These are phyloP conservation scores for Pangasius mekongensis DNA, from an alignment of 2,797 vertebrate species.

Conservation along the genomic window DNA sequence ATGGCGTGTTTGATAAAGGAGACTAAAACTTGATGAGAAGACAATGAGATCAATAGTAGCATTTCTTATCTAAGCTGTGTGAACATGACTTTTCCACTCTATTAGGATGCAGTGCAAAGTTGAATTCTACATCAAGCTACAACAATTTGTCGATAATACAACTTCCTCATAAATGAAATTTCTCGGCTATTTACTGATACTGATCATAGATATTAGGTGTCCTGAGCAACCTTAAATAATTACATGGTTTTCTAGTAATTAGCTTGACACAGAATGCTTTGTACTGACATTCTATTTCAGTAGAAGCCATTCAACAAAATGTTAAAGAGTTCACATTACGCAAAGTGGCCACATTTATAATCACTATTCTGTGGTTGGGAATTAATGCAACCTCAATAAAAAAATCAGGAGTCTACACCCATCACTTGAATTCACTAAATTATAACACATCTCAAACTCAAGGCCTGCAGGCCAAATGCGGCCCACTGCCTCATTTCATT, in stretches of 20 bases:
- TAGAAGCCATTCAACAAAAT: not conserved
- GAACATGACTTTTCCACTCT: slow-evolving; percentile 11
- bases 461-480: not conserved
- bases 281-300: not conserved
- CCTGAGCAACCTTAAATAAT: not conserved
- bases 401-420: not conserved
- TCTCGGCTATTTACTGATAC: not conserved
- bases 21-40: slow-evolving; percentile 29
- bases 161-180: not conserved
- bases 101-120: not conserved
- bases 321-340: not conserved
- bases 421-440: not conserved
- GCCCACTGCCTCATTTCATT: not conserved
- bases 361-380: not conserved
- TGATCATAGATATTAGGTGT: not conserved
- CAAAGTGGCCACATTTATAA: not conserved
- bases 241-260: not conserved
- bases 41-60: slow-evolving; percentile 18
- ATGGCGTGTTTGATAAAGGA: slow-evolving; percentile 39
- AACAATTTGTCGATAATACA: not conserved
- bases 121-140: not conserved
- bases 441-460: not conserved
- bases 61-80: not conserved
- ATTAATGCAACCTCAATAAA: not conserved
- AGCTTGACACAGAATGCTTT: not conserved